These are phyloP conservation scores for Barnardius zonarius DNA, from an alignment of 2,113 vertebrate species.

Conservation along the genomic window DNA sequence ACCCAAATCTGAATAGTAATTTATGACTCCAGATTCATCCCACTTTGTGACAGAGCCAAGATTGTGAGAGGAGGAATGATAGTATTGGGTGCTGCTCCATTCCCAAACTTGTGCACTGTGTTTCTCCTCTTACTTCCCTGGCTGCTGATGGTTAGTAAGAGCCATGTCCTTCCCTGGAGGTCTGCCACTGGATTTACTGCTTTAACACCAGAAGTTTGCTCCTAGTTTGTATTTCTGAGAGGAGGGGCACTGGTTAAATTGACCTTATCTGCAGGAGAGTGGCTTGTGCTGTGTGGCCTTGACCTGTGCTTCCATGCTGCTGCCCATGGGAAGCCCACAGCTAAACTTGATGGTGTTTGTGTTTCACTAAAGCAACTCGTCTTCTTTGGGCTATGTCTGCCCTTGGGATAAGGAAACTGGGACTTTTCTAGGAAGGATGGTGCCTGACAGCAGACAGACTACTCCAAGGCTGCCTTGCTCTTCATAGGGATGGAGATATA, in stretches of 20 bases:
- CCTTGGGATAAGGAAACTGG: background rate
- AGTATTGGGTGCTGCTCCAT: background rate
- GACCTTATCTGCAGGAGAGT: background rate
- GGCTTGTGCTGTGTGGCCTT: background rate
- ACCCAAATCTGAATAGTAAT: conserved; percentile 9
- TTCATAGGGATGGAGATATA: background rate
- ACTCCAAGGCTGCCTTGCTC: background rate
- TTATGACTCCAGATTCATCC: background rate
- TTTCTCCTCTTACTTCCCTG: background rate
- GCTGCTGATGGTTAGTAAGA: background rate
- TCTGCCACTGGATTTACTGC: background rate
- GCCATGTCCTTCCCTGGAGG: background rate
- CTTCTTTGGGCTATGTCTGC: background rate
- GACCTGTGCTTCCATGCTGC: background rate
- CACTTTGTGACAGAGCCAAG: conserved; percentile 7
- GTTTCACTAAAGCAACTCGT: background rate
- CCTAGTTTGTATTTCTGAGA: background rate
- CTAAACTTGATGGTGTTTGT: background rate
- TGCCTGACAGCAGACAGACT: background rate
- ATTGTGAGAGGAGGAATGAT: background rate
- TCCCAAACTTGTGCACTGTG: background rate
- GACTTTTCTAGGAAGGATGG: background rate
- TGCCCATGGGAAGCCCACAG: background rate
- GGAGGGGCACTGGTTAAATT: background rate
- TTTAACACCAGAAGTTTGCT: background rate